phyloP scores from a whole-genome alignment of 2,113 vertebrate species.

The Indicator maculatus region DNA sequence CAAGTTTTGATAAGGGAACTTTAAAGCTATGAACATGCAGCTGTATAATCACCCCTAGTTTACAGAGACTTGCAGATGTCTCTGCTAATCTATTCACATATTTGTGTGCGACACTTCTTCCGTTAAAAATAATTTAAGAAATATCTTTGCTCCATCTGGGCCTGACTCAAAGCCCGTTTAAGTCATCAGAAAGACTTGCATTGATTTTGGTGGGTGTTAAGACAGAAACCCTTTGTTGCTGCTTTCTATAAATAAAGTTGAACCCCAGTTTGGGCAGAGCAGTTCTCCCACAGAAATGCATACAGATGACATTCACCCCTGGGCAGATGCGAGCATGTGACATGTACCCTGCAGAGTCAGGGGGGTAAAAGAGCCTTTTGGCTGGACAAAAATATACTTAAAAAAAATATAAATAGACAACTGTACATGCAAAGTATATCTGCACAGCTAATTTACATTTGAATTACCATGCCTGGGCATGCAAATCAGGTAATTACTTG shows the following conservation, averaged over 20 bases:
- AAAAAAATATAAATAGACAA: conserved; percentile 29
- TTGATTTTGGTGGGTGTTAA: conserved; percentile 4
- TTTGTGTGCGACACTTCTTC: conserved; percentile 27
- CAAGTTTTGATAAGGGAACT: conserved; percentile 44
- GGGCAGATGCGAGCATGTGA: not conserved
- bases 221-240: conserved; percentile 22
- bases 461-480: conserved; percentile 68
- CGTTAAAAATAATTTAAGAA: conserved; percentile 33
- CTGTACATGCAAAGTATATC: conserved; percentile 42
- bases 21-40: not conserved
- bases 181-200: not conserved
- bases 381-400: conserved; percentile 28
- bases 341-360: not conserved
- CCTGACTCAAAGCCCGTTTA: conserved; percentile 13
- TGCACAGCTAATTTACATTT: conserved; percentile 65
- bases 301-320: not conserved
- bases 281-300: not conserved
- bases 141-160: conserved; percentile 4
- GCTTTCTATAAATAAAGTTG: conserved; percentile 34
- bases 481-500: conserved; percentile 71
- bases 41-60: not conserved
- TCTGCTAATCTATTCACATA: conserved; percentile 43
- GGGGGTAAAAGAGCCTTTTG: not conserved
- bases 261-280: not conserved
- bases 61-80: conserved; percentile 14